Percentiles rank a stretch among this genome's conserved stretches.
These are phyloP conservation scores for Spinibarbus caldwelli DNA, from an alignment of 2,797 vertebrate species.

Conservation along the genomic window DNA sequence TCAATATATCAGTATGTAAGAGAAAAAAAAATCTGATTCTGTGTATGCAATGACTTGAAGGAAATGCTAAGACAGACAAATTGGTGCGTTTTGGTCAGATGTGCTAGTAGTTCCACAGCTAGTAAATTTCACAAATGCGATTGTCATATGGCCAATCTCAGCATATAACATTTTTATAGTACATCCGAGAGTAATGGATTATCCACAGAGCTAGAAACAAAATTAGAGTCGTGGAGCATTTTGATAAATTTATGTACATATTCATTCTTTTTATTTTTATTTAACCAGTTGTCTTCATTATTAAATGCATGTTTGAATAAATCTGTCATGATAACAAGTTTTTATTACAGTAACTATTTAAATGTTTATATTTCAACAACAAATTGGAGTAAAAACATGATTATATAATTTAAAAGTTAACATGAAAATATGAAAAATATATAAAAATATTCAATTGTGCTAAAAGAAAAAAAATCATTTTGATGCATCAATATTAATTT, in stretches of 20 bases:
- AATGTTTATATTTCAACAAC: neutral
- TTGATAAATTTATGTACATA: neutral
- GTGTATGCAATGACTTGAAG: neutral
- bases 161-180: neutral
- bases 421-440: neutral
- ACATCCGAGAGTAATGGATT: too few relatives aligned
- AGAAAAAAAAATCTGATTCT: neutral
- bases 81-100: neutral
- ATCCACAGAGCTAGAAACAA: neutral
- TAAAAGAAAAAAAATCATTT: too few relatives aligned
- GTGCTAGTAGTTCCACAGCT: neutral
- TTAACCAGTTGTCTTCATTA: neutral
- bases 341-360: neutral
- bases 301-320: neutral
- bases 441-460: too few relatives aligned
- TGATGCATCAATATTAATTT: neutral
- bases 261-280: neutral
- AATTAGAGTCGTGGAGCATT: neutral
- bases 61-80: neutral
- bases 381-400: neutral
- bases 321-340: neutral
- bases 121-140: neutral
- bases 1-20: neutral
- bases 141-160: neutral
- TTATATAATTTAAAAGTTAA: neutral